These are phyloP conservation scores for Hormaphis cornu DNA, from an alignment of 1,140 invertebrate species.

Conservation along the genomic window DNA sequence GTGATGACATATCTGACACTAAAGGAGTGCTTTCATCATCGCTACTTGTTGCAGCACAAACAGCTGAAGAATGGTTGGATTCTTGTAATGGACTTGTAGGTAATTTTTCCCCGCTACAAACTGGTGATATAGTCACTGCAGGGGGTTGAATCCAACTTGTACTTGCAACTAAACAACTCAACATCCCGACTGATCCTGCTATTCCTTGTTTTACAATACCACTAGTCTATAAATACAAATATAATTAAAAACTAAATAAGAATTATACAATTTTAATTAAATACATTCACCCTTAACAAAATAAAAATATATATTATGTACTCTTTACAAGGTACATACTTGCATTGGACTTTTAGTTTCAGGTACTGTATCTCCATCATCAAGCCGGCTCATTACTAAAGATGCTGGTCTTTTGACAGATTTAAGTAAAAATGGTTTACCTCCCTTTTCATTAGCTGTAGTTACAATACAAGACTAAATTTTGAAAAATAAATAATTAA, in stretches of 20 bases:
- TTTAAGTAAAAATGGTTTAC: slow-evolving; percentile 25
- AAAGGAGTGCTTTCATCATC: slow-evolving; percentile 56
- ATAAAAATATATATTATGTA: not conserved
- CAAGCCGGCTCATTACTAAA: slow-evolving; percentile 13
- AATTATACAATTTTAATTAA: no score
- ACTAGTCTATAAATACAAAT: not conserved
- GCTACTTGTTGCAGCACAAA: slow-evolving; percentile 26
- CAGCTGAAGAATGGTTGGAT: slow-evolving; percentile 5
- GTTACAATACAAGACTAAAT: slow-evolving; percentile 20
- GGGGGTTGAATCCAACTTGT: slow-evolving; percentile 23
- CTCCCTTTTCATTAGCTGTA: slow-evolving; percentile 13
- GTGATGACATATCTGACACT: slow-evolving; percentile 46
- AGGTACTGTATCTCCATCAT: not conserved
- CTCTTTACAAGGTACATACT: not conserved
- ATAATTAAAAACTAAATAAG: not conserved
- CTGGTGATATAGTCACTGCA: slow-evolving; percentile 23
- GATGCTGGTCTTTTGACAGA: slow-evolving; percentile 24
- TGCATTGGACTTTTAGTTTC: slow-evolving; percentile 17
- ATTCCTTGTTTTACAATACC: slow-evolving; percentile 23
- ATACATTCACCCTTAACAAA: not conserved
- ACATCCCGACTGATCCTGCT: slow-evolving; percentile 21
- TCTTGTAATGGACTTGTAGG: slow-evolving; percentile 12
- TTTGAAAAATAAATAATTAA: not conserved
- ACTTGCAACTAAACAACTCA: slow-evolving; percentile 21
- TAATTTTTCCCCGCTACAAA: slow-evolving; percentile 17